Evolutionary conservation across 1,140 invertebrate species (phyloP).

Genomic region (Daktulosphaira vitifoliae): DNA sequence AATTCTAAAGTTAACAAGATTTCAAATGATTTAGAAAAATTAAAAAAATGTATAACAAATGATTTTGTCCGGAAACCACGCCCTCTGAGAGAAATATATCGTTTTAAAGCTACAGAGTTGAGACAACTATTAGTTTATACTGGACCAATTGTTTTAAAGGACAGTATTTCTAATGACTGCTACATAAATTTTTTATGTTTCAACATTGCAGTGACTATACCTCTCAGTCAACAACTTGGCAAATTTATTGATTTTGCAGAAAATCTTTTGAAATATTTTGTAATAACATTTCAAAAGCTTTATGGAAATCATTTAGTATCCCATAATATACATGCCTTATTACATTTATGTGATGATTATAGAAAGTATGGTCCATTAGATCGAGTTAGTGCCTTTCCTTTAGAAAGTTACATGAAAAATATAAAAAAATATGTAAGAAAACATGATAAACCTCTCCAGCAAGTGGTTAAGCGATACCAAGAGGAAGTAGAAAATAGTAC

Average conservation of each 20-base stretch:
- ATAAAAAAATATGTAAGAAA: neutral
- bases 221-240: neutral
- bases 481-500: neutral
- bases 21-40: no score
- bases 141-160: slow-evolving; percentile 43
- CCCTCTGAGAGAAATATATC: slow-evolving; percentile 40
- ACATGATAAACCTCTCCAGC: neutral
- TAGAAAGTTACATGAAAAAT: slow-evolving; percentile 18
- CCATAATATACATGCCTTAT: slow-evolving; percentile 1
- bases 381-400: slow-evolving; percentile 4
- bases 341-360: neutral
- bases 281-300: neutral
- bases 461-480: slow-evolving; percentile 3
- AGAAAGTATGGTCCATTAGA: neutral
- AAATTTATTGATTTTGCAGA: neutral
- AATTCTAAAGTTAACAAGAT: no score
- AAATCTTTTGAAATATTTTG: slow-evolving; percentile 3
- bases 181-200: slow-evolving; percentile 45
- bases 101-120: slow-evolving; percentile 48
- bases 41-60: slow-evolving; percentile 36
- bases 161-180: slow-evolving; percentile 39
- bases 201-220: neutral
- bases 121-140: slow-evolving; percentile 46
- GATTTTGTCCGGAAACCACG: slow-evolving; percentile 45
- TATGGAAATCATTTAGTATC: slow-evolving; percentile 15